Conservation (phyloP, 2,888 invertebrate species). For the Microchrysa polita region DNA sequence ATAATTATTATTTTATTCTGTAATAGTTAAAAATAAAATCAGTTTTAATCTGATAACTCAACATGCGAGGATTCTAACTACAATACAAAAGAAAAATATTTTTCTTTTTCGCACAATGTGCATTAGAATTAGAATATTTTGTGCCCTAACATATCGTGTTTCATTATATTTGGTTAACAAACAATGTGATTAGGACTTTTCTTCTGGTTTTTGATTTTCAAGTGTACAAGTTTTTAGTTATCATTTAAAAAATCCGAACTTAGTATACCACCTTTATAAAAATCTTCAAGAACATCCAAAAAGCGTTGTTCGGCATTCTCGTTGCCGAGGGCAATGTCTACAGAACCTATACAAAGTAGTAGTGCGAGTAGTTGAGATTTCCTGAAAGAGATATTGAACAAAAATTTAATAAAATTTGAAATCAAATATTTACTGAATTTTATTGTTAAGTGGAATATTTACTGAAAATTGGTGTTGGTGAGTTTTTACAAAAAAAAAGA, state of each 20-base stretch:
- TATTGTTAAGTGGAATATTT: not conserved
- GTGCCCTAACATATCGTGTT: not conserved
- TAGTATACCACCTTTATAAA: conserved; percentile 76
- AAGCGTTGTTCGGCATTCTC: conserved; percentile 79
- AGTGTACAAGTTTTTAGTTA: conserved; percentile 15
- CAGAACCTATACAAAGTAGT: conserved; percentile 80
- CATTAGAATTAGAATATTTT: not conserved
- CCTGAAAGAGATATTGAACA: conserved; percentile 54
- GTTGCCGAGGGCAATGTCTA: conserved; percentile 82
- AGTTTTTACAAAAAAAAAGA: too few relatives aligned
- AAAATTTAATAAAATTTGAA: too few relatives aligned
- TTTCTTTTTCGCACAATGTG: not conserved
- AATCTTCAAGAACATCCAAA: conserved; percentile 77
- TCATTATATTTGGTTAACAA: not conserved
- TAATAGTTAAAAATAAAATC: too few relatives aligned
- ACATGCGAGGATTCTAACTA: too few relatives aligned
- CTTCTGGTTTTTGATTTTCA: not conserved
- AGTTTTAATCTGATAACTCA: too few relatives aligned
- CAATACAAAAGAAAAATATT: too few relatives aligned
- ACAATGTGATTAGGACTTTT: too few relatives aligned
- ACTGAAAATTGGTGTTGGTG: too few relatives aligned
- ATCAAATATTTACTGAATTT: not conserved
- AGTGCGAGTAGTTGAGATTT: conserved; percentile 79
- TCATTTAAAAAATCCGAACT: conserved; percentile 44
- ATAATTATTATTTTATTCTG: too few relatives aligned